Evolutionary conservation across 2,797 vertebrate species (phyloP).

Genomic region (Oreochromis mossambicus): DNA sequence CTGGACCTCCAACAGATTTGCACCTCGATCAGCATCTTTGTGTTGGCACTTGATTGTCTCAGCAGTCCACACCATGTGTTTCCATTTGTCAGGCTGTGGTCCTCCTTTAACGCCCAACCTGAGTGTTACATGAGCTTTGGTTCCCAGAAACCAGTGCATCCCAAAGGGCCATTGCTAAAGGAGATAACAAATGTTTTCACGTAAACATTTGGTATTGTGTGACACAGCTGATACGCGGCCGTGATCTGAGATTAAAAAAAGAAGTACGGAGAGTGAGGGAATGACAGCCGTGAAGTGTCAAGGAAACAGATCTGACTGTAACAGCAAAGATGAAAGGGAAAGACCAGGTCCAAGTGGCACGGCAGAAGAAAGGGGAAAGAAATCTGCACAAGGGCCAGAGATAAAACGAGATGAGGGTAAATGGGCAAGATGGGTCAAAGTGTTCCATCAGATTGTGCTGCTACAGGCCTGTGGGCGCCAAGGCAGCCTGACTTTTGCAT

Average conservation of each 20-base stretch:
- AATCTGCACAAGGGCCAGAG: background rate
- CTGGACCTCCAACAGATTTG: slow-evolving; percentile 40
- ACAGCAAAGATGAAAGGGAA: slow-evolving; percentile 18
- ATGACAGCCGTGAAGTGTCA: background rate
- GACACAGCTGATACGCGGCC: background rate
- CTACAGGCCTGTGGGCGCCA: slow-evolving; percentile 35
- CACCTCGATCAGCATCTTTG: slow-evolving; percentile 59
- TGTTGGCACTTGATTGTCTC: slow-evolving; percentile 54
- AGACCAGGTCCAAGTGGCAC: background rate
- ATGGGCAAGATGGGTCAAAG: slow-evolving; percentile 11
- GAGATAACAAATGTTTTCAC: slow-evolving; percentile 2
- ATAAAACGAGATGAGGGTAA: slow-evolving; percentile 10
- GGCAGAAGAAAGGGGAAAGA: background rate
- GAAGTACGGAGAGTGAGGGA: background rate
- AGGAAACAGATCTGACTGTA: background rate
- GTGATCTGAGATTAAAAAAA: background rate
- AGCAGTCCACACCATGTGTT: slow-evolving; percentile 59
- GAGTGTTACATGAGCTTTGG: slow-evolving; percentile 43
- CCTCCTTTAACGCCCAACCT: slow-evolving; percentile 10
- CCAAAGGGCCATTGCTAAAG: slow-evolving; percentile 2
- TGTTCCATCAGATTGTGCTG: slow-evolving; percentile 49
- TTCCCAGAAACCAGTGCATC: slow-evolving; percentile 26
- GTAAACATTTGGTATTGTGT: background rate
- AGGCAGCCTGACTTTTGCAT: slow-evolving; percentile 39
- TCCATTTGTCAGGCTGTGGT: slow-evolving; percentile 59